These are phyloP conservation scores for Macroglossus sobrinus DNA, from an alignment of 2,113 vertebrate species.

Conservation along the genomic window DNA sequence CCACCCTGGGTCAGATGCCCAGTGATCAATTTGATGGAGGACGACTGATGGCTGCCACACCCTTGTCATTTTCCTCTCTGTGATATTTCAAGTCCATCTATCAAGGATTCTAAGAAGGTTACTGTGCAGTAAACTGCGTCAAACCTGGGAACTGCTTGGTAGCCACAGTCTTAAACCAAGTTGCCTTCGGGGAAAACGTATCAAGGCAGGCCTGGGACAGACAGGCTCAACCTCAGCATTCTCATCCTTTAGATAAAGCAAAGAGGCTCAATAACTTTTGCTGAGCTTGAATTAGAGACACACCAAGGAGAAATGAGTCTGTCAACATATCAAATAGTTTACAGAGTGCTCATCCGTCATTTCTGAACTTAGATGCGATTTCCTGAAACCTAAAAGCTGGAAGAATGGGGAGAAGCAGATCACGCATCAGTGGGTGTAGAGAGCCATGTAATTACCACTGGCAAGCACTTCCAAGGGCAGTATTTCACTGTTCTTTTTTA, in stretches of 20 bases:
- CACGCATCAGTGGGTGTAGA: background rate
- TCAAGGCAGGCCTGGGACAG: background rate
- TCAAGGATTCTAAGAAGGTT: background rate
- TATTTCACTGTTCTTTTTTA: background rate
- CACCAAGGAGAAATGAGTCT: background rate
- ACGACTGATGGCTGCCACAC: background rate
- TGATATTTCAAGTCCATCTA: background rate
- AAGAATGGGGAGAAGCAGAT: background rate
- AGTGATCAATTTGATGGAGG: background rate
- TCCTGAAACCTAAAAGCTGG: background rate
- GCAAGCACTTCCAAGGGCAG: background rate
- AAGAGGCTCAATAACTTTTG: background rate
- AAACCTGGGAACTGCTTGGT: background rate
- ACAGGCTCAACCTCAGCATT: background rate
- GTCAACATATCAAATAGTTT: background rate
- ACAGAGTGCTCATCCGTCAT: background rate
- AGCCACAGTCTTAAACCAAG: background rate
- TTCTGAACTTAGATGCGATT: background rate
- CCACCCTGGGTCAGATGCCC: background rate
- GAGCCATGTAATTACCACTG: background rate
- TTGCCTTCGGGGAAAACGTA: background rate
- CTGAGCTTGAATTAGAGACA: background rate
- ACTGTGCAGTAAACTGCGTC: background rate
- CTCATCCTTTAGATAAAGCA: background rate
- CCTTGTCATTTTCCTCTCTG: background rate